Evolutionary conservation across 1,140 invertebrate species (phyloP).

Genomic region (Saccostrea echinata): DNA sequence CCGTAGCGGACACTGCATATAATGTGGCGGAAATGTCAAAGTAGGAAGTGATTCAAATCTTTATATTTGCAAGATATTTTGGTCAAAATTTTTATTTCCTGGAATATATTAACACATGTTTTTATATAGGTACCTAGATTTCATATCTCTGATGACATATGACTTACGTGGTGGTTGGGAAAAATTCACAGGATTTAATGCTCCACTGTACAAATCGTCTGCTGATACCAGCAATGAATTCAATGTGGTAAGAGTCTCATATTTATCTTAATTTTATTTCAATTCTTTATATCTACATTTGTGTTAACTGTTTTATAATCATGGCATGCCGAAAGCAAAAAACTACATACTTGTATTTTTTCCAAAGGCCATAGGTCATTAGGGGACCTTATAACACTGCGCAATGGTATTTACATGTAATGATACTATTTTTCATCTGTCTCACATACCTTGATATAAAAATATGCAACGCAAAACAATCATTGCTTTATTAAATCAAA

Average conservation of each 20-base stretch:
- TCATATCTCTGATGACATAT: conserved; percentile 94
- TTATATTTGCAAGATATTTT: background rate
- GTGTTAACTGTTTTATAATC: too few relatives aligned
- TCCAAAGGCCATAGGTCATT: too few relatives aligned
- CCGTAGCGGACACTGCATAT: conserved; percentile 77
- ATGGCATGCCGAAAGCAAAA: too few relatives aligned
- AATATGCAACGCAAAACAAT: too few relatives aligned
- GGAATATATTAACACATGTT: background rate
- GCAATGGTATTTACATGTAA: too few relatives aligned
- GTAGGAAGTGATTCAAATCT: conserved; percentile 57
- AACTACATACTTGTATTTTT: too few relatives aligned
- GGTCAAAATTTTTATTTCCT: background rate
- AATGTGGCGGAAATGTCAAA: conserved; percentile 74
- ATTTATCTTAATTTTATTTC: background rate
- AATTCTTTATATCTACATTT: too few relatives aligned
- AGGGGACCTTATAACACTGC: too few relatives aligned
- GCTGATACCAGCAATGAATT: conserved; percentile 62
- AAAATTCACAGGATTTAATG: conserved; percentile 86
- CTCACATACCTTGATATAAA: too few relatives aligned
- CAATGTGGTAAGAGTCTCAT: background rate
- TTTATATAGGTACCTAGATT: conserved; percentile 90
- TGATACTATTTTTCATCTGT: too few relatives aligned
- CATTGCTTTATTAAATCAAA: too few relatives aligned
- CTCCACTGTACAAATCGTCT: conserved; percentile 74
- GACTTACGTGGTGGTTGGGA: conserved; percentile 98